Evolutionary conservation across 2,888 invertebrate species (phyloP).

Genomic region (Chydorus sphaericus): DNA sequence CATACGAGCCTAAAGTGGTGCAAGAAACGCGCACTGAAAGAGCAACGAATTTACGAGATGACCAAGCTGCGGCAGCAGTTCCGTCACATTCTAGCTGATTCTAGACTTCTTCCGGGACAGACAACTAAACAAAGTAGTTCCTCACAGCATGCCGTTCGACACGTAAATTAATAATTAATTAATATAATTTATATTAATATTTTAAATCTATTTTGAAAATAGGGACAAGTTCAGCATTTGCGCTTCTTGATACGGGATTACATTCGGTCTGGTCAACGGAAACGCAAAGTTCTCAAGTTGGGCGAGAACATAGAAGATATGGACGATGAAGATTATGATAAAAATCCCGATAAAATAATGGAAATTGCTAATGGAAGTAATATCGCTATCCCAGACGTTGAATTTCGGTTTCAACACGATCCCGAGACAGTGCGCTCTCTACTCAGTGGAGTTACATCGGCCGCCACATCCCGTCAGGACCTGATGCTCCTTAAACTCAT

Average conservation of each 20-base stretch:
- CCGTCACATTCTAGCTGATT: slow-evolving; percentile 51
- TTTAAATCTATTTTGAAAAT: no score
- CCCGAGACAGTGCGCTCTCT: slow-evolving; percentile 50
- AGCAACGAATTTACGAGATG: slow-evolving; percentile 92
- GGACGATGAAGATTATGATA: slow-evolving; percentile 42
- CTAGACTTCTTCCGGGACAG: slow-evolving; percentile 18
- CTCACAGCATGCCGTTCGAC: slow-evolving; percentile 60
- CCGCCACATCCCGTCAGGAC: slow-evolving; percentile 47
- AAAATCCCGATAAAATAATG: slow-evolving; percentile 30
- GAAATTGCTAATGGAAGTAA: slow-evolving; percentile 31
- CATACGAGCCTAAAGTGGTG: slow-evolving; percentile 62
- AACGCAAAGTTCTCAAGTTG: slow-evolving; percentile 54
- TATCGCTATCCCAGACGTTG: slow-evolving; percentile 68
- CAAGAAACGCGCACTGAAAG: slow-evolving; percentile 74
- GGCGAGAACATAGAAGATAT: slow-evolving; percentile 40
- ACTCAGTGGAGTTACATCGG: slow-evolving; percentile 40
- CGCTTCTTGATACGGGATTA: slow-evolving; percentile 60
- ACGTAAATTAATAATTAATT: no score
- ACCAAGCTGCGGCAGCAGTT: slow-evolving; percentile 85
- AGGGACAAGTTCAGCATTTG: slow-evolving; percentile 79
- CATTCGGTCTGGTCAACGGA: slow-evolving; percentile 50
- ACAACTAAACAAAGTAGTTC: slow-evolving; percentile 32
- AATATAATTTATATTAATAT: no score
- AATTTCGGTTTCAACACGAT: slow-evolving; percentile 70
- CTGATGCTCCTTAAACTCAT: slow-evolving; percentile 59